Evolutionary conservation across 2,797 vertebrate species (phyloP), one percentile per base, ranked within the genome.

Genomic region (Chromobotia macracanthus): DNA sequence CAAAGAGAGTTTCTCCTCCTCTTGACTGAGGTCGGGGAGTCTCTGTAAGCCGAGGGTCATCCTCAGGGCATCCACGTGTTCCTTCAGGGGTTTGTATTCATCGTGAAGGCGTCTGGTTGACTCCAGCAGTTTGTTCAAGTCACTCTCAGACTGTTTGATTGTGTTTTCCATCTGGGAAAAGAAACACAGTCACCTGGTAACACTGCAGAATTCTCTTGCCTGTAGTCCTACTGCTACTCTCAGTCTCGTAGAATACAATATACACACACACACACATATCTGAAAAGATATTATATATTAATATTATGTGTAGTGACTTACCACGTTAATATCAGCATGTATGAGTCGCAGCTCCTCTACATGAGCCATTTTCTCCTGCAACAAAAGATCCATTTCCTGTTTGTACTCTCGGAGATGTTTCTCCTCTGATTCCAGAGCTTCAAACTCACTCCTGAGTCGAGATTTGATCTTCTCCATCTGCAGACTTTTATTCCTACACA

Each of bases 391-490:
- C 97, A 99, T 99, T 86, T 99, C 98, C 85, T 99, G 98, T 69
- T 99, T 99, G 80, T 99, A 99, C 86, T 99, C 98, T 73, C 97
- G 97, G 82, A 99, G 90, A 77, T 99, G 97, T 82, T 97, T 95
- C 88, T 99, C 97, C 84, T 99, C 98, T 0, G 95, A 96, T 79
- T 99, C 98, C 88, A 99, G 89, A 3, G 97, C 92, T 79, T 98
- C 96, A 87, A 99, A 99, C 86, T 99, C 97, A 44, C 94, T 91
- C 90, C 98, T 98, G 75, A 99, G 92, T 15, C 97, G 95, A 21
- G 96, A 93, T 88, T 98, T 99, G 88, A 99, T 97, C 91, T 97
- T 98, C 89, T 99, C 97, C 97, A 99, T 98, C 89, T 99, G 97
- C 83, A 97, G 87, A 0, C 96, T 98, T 89, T 99, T 99, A 83